phyloP scores from a whole-genome alignment of 2,113 vertebrate species.

The Candoia aspera region DNA sequence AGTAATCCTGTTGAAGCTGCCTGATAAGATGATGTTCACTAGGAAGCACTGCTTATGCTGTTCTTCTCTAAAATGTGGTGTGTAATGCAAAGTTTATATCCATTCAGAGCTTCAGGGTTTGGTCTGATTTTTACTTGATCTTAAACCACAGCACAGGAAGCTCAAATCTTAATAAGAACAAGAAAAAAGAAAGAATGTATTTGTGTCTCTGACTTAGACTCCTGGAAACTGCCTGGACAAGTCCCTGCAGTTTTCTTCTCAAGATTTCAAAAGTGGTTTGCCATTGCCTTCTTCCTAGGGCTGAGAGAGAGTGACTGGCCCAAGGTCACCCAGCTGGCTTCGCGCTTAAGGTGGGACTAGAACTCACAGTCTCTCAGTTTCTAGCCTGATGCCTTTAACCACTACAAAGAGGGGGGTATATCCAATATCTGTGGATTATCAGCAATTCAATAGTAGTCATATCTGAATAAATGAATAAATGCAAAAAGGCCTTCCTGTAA shows the following conservation, averaged over 20 bases:
- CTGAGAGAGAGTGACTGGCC: not conserved
- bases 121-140: not conserved
- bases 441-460: not conserved
- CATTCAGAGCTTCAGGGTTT: not conserved
- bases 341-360: not conserved
- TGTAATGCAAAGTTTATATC: not conserved
- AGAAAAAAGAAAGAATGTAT: not conserved
- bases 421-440: not conserved
- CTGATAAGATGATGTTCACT: slow-evolving; percentile 55
- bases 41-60: slow-evolving; percentile 33
- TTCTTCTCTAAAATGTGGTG: slow-evolving; percentile 34
- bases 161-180: not conserved
- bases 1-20: slow-evolving; percentile 59
- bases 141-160: not conserved
- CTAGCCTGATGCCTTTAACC: not conserved
- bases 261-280: not conserved
- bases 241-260: not conserved
- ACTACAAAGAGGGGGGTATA: not conserved
- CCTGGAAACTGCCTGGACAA: not conserved
- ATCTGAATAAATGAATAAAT: not conserved
- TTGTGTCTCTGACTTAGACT: not conserved
- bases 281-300: not conserved
- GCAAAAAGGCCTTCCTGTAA: not conserved
- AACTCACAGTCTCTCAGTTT: not conserved
- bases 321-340: not conserved